Evolutionary conservation across 2,888 invertebrate genomes (phyloP), one percentile per base, ranked within the genome.

Genomic region (Gastrophysa polygoni): DNA sequence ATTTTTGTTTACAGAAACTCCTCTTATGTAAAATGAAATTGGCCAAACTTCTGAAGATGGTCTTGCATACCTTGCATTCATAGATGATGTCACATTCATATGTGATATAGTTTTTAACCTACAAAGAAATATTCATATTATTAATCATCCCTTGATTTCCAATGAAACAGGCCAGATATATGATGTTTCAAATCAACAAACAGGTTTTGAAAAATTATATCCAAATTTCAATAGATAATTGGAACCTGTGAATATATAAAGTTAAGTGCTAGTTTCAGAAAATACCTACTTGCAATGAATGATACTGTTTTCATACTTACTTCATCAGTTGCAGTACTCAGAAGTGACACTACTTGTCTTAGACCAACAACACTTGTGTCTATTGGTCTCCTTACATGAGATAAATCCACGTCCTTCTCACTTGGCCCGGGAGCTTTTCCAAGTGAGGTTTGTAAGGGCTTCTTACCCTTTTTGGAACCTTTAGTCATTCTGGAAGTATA

Each of bases 21-120:
- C 95, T 85, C 82, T 96, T 96, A 79, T 96, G 96, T 32, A 93
- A 89, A 70, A 96, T 87, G 77, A 95, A 93, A 82, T 96, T 95
- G 14, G 91, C 90, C 67, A 96, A 83, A 78, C 93, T 93, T 71
- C 96, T 87, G 79, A 94, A 96, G 75, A 96, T 85, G 75, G 90
- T 93, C 32, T 91, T 86, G 77, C 96, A 96, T 17, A 91, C 87
- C 80, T 90, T 90, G 81, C 96, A 96, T 81, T 96, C 96, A 81
- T 93, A 92, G 73, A 96, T 86, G 61, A 95, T 82, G 79, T 93
- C 92, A 85, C 95, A 95, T 83, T 96, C 96, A 75, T 90, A 87
- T 29, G 89, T 83, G 32, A 96, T 83, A 56, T 94, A 83, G 70
- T 87, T 85, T 70, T 89, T 88, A 20, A 93, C 86, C 91, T 93